A percentile compares a stretch with the other conserved stretches of the same genome.
phyloP scores from a whole-genome alignment of 2,888 invertebrate genomes.

The Heliconius erato region DNA sequence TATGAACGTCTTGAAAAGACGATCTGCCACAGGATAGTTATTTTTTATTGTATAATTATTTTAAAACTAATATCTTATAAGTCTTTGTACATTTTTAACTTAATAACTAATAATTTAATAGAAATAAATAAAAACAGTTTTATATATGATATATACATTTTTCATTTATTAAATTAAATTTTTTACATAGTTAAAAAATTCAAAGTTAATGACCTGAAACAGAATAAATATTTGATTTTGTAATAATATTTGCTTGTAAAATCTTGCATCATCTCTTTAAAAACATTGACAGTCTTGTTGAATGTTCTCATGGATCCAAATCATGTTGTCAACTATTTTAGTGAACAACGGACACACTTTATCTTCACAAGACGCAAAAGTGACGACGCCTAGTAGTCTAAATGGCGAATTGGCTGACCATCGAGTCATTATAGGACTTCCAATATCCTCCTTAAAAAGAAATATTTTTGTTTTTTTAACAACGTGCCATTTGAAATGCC shows the following conservation, averaged over 20 bases:
- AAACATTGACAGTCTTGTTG: conserved; percentile 80
- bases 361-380: conserved; percentile 81
- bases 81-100: background rate
- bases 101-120: background rate
- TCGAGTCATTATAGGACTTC: conserved; percentile 84
- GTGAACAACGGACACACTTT: conserved; percentile 80
- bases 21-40: conserved; percentile 37
- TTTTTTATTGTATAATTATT: background rate
- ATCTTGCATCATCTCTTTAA: conserved; percentile 40
- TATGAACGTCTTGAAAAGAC: conserved; percentile 49
- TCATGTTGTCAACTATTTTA: conserved; percentile 79
- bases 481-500: background rate
- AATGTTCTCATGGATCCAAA: conserved; percentile 86
- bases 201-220: background rate
- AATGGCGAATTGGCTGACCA: conserved; percentile 76
- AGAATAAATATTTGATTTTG: background rate
- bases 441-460: conserved; percentile 79
- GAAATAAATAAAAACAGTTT: background rate
- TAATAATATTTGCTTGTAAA: conserved; percentile 11
- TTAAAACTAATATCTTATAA: background rate
- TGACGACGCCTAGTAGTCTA: conserved; percentile 84
- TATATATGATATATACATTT: background rate
- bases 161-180: background rate
- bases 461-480: background rate
- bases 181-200: background rate